Percentiles rank a stretch among this genome's conserved stretches.
phyloP scores from a whole-genome alignment of 2,888 invertebrate species.

The Stegophylla sp. region DNA sequence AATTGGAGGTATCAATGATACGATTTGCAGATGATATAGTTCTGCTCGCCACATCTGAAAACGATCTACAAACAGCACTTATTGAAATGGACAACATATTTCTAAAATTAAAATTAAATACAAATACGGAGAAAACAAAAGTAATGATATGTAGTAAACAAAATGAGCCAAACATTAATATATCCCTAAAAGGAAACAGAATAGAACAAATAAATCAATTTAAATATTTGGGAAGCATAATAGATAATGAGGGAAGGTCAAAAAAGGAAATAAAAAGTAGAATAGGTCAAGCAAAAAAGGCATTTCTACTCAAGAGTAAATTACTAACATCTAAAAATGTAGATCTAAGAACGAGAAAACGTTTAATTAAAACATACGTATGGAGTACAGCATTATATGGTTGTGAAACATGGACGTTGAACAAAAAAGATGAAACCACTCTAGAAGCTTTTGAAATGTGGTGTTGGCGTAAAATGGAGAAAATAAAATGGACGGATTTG shows the following conservation, averaged over 20 bases:
- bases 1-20: slow-evolving; percentile 17
- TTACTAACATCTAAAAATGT: too few relatives aligned
- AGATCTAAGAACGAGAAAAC: too few relatives aligned
- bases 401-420: background rate
- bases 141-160: slow-evolving; percentile 24
- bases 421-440: background rate
- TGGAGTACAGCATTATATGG: background rate
- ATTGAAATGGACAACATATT: slow-evolving; percentile 14
- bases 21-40: slow-evolving; percentile 1
- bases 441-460: slow-evolving; percentile 31
- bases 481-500: slow-evolving; percentile 13
- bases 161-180: slow-evolving; percentile 24
- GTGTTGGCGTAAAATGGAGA: background rate
- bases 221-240: slow-evolving; percentile 35
- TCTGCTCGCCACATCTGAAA: background rate
- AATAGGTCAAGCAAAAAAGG: background rate
- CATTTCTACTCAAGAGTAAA: background rate
- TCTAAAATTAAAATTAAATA: slow-evolving; percentile 26
- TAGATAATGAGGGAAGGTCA: background rate
- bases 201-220: slow-evolving; percentile 34
- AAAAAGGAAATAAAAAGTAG: slow-evolving; percentile 7
- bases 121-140: slow-evolving; percentile 32
- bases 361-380: too few relatives aligned
- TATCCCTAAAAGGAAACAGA: slow-evolving; percentile 26
- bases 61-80: slow-evolving; percentile 19